Percentiles rank a stretch among this genome's conserved stretches.
Conservation (phyloP, 1,140 invertebrate genomes). For the Rhyacophila brunnea region DNA sequence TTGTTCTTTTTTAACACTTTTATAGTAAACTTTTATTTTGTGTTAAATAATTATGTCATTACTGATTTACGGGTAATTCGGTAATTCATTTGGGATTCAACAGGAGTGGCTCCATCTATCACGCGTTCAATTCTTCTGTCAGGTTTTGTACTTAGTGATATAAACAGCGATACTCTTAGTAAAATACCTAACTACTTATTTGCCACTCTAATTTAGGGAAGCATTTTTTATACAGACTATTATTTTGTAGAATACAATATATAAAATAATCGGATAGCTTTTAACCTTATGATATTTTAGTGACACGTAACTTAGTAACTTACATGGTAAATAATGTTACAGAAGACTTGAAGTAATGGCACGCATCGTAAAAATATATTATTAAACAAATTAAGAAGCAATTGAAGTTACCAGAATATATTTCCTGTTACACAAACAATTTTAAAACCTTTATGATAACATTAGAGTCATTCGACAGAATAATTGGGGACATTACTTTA, state of each 20-base stretch:
- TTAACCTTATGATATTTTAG: slow-evolving; percentile 21
- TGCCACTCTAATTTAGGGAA: slow-evolving; percentile 27
- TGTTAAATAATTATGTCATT: too few relatives aligned
- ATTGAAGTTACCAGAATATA: too few relatives aligned
- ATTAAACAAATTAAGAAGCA: too few relatives aligned
- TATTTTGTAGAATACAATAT: slow-evolving; percentile 9
- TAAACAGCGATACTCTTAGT: slow-evolving; percentile 30
- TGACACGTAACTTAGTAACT: slow-evolving; percentile 24
- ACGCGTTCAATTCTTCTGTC: background rate
- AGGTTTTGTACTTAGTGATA: slow-evolving; percentile 35
- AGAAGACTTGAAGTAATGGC: slow-evolving; percentile 27
- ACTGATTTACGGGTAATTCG: too few relatives aligned
- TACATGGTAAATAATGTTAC: slow-evolving; percentile 23
- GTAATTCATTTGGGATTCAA: too few relatives aligned
- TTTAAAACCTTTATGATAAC: too few relatives aligned
- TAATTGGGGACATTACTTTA: too few relatives aligned
- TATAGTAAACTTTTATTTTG: too few relatives aligned
- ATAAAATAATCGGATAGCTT: slow-evolving; percentile 12
- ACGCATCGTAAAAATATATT: slow-evolving; percentile 17
- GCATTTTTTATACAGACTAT: slow-evolving; percentile 23
- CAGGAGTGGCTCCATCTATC: too few relatives aligned
- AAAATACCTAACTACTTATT: slow-evolving; percentile 25
- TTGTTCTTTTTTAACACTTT: too few relatives aligned
- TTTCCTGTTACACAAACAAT: too few relatives aligned
- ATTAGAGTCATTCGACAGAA: too few relatives aligned